Conservation (phyloP, 1,140 invertebrate species). For the Dendrolimus punctatus region DNA sequence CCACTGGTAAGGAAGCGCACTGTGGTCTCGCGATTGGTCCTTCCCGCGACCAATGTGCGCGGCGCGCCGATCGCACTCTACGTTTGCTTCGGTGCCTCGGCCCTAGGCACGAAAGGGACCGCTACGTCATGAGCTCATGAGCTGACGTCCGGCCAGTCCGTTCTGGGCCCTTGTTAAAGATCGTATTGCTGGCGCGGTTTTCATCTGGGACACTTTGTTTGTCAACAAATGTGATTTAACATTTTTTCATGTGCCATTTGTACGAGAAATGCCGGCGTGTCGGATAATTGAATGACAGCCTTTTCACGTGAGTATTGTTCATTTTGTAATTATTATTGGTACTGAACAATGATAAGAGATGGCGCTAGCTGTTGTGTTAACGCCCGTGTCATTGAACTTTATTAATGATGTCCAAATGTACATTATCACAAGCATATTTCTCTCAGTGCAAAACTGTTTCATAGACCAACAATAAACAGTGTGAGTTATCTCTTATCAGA, state of each 20-base stretch:
- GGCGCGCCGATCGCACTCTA: constrained; percentile 1
- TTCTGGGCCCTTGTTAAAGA: constrained; percentile 52
- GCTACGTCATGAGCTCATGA: constrained; percentile 16
- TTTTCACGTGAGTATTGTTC: constrained; percentile 51
- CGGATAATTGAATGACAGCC: constrained; percentile 16
- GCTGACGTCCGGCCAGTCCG: constrained; percentile 34
- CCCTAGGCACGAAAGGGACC: constrained; percentile 58
- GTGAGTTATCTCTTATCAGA: constrained; percentile 4
- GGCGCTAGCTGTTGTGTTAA: constrained; percentile 40
- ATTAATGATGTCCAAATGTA: not conserved
- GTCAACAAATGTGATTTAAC: constrained; percentile 38
- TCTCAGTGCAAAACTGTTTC: too few relatives aligned
- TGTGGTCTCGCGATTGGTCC: constrained; percentile 36
- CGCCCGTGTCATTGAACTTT: constrained; percentile 45
- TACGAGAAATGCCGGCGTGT: constrained; percentile 24
- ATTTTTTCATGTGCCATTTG: constrained; percentile 35
- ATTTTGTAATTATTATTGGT: constrained; percentile 32
- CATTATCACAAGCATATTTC: too few relatives aligned
- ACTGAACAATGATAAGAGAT: constrained; percentile 32
- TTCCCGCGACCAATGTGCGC: constrained; percentile 37
- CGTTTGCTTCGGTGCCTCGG: constrained; percentile 14
- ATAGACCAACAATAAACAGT: not conserved
- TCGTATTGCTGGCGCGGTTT: constrained; percentile 37
- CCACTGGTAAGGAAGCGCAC: constrained; percentile 37
- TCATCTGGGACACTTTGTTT: constrained; percentile 31